Conservation (phyloP, 2,113 vertebrate genomes). For the Mionectes macconnelli region DNA sequence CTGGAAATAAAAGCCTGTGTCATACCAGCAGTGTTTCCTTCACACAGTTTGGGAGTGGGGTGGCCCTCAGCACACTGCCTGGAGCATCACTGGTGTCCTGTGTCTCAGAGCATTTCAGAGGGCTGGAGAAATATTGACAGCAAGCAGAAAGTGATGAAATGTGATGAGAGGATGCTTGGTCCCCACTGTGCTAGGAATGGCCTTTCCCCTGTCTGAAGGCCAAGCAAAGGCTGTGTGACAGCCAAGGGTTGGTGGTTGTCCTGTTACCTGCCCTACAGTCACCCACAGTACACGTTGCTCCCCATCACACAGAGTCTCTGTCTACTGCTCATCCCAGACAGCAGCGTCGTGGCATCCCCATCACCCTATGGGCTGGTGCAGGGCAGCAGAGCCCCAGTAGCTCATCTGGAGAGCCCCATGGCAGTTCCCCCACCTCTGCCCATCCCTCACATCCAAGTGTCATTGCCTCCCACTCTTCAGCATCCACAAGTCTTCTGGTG, state of each 20-base stretch:
- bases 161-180: background rate
- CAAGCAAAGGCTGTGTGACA: background rate
- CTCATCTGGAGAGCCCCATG: background rate
- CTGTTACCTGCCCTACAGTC: background rate
- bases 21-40: background rate
- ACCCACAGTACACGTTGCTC: background rate
- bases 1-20: background rate
- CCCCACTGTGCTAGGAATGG: background rate
- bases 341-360: background rate
- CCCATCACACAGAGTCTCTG: background rate
- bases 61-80: background rate
- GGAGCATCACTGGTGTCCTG: rapidly evolving
- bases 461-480: background rate
- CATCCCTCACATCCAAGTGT: background rate
- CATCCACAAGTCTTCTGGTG: background rate
- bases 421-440: rapidly evolving
- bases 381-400: background rate
- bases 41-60: rapidly evolving
- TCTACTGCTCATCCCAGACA: background rate
- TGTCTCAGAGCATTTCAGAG: background rate
- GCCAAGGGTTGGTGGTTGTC: rapidly evolving
- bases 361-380: rapidly evolving
- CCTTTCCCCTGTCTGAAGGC: background rate
- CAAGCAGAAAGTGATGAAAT: background rate
- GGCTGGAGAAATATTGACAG: background rate